A percentile compares a stretch with the other conserved stretches of the same genome.
Conservation (phyloP, 1,140 invertebrate species). For the Atta cephalotes region DNA sequence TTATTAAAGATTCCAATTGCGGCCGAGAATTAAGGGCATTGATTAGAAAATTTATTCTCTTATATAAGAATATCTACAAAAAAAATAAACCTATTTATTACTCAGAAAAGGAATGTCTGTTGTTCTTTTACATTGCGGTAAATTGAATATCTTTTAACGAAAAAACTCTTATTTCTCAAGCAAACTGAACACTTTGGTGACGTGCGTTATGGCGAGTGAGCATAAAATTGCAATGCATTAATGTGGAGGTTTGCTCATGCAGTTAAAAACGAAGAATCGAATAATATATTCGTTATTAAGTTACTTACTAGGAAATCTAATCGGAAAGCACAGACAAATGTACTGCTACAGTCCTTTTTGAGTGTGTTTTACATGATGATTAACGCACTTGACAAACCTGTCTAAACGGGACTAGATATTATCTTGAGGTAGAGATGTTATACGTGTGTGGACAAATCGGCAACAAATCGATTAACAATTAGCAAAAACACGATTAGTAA, state of each 20-base stretch:
- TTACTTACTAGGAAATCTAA: background rate
- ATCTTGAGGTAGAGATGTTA: background rate
- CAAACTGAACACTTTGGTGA: background rate
- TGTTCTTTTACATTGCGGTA: background rate
- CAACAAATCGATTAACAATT: constrained; percentile 33
- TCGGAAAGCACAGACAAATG: constrained; percentile 28
- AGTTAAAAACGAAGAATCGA: constrained; percentile 20
- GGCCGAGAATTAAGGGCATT: no score
- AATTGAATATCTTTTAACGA: background rate
- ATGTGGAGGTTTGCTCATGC: constrained; percentile 13
- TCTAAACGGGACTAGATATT: background rate
- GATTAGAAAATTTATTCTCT: constrained; percentile 2
- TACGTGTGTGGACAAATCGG: background rate
- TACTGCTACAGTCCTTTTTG: background rate
- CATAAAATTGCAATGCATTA: constrained; percentile 49
- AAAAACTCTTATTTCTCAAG: background rate
- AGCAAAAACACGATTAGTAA: constrained; percentile 18
- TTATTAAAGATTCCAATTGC: no score
- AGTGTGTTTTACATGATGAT: constrained; percentile 1
- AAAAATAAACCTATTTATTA: background rate
- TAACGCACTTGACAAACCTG: constrained; percentile 21
- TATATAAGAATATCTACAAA: background rate
- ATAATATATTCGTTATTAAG: constrained; percentile 22
- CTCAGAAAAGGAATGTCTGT: background rate
- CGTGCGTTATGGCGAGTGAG: constrained; percentile 34